Base-by-base conservation (phyloP, 2,113 vertebrate genomes). In the Anas platyrhynchos region DNA sequence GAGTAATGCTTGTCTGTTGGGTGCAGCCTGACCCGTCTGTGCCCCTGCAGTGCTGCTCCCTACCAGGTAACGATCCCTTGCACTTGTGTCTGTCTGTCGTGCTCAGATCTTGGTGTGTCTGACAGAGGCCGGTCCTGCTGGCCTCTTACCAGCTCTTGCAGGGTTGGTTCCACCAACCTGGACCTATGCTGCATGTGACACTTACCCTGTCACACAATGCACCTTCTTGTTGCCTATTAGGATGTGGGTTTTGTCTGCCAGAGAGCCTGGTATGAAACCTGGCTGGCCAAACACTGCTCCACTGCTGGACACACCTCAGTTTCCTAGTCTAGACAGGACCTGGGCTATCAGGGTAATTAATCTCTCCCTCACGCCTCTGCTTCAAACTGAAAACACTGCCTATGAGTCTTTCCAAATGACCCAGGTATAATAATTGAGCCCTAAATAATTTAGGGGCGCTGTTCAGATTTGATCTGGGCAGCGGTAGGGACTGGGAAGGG, bases 401-500 rank as follows among this genome's bases (percentile, higher is more conserved):
- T 76, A 55, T 86, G 89, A 96, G 68, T 95, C 93, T 89, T 87
- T 85, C 58, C 87, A 78, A 68, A 38, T 84, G 81, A 89, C 67
- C 95, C 78, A 73, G 90, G 95, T 94, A 65, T 89, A 79, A 85
- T 93, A 80, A 95, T 48, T 85, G 82, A 89, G 75, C 78, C 68
- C 71, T 91, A 54, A 96, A 95, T 94, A 91, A 96, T 94, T 86
- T 44, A 89, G 74, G 50, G 68, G 5, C 66, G 23, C 75, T 93
- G 62, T 55, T 88, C 83, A 48, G 86, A 78, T 91, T 89, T 86
- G 86, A 50, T 82, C 85, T 68, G 71, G 61, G 81, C 73, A 81
- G 59, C 77, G 22, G 65, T 44, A 66, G n/a, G 46, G 67, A 26
- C 46, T 34, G 67, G 48, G 25, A 52, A 71, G n/a, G 38, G 41